Evolutionary conservation across 2,797 vertebrate species (phyloP), one percentile per base, ranked within the genome.

Genomic region (Leucoraja ocellata): DNA sequence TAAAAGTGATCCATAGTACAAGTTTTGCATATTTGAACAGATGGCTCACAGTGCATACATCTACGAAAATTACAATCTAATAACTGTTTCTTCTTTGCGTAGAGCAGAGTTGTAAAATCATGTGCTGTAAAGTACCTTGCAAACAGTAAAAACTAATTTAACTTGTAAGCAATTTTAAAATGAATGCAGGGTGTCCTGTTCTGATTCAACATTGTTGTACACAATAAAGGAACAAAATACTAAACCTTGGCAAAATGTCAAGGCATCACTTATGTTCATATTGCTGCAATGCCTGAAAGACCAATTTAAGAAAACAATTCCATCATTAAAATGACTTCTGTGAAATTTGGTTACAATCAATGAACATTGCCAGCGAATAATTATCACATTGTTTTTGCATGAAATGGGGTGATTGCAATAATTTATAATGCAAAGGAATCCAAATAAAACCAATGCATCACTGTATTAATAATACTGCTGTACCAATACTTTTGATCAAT

Each of bases 381-480:
- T 74, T 92, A 71, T 92, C 32, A 73, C 36, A 10, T 46, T 91
- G n/a, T 39, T 68, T 90, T 65, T 90, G 86, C n/a, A n/a, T 32
- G 71, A 39, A 71, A 90, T 21, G 1, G 6, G 63, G 10, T 71
- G 36, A n/a, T 71, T 36, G 63, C 25, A 54, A 46, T 21, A 92
- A 76, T n/a, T 92, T 92, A 92, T 76, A 71, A 28, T 92, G 71
- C 14, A 92, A 54, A 92, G 68, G 14, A 92, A 91, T 54, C 25
- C 23, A 92, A 92, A 92, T 39, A 92, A 76, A 92, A 76, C 46
- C 65, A 92, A 74, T 92, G 10, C 90, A 92, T 76, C 71, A 76
- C 73, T 73, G 18, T 32, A 39, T 91, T 74, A 92, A 58, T 46
- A 92, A 76, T 73, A 91, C 68, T 23, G 88, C 65, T 73, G 18